Evolutionary conservation across 2,797 vertebrate species (phyloP).

Genomic region (Pseudocheirus occidentalis): DNA sequence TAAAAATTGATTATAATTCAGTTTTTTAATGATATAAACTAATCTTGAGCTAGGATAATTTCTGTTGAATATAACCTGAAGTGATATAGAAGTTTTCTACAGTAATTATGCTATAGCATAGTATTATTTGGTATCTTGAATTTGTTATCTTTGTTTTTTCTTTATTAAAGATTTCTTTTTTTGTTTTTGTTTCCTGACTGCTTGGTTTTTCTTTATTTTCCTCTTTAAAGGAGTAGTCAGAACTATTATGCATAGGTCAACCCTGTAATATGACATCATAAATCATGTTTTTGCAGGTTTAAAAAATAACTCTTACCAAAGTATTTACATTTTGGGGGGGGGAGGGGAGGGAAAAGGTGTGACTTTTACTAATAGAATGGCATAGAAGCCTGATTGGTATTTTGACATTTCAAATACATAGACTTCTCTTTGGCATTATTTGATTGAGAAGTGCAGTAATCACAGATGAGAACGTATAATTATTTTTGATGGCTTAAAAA

Average conservation of each 20-base stretch:
- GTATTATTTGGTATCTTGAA: conserved; percentile 32
- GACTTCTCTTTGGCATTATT: not conserved
- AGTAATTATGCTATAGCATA: conserved; percentile 57
- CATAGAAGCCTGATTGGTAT: not conserved
- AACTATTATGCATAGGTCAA: not conserved
- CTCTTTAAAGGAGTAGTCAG: not conserved
- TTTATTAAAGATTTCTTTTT: not conserved
- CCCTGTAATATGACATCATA: not conserved
- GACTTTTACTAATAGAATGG: not conserved
- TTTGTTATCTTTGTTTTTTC: not conserved
- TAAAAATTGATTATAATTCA: not conserved
- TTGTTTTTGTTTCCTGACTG: not conserved
- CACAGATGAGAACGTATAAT: not conserved
- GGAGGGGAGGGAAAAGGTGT: not conserved
- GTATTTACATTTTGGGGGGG: not conserved
- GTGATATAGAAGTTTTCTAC: conserved; percentile 62
- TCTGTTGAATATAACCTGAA: conserved; percentile 65
- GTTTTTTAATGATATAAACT: not conserved
- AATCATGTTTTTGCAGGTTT: not conserved
- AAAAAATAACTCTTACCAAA: not conserved
- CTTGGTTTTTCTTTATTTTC: not conserved
- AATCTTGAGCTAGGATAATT: conserved; percentile 65
- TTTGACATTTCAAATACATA: not conserved
- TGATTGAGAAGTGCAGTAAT: not conserved
- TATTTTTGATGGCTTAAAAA: not conserved